phyloP scores from a whole-genome alignment of 37 sponge, comb jelly and placozoan genomes.

The Diacarnus erythraeanus region DNA sequence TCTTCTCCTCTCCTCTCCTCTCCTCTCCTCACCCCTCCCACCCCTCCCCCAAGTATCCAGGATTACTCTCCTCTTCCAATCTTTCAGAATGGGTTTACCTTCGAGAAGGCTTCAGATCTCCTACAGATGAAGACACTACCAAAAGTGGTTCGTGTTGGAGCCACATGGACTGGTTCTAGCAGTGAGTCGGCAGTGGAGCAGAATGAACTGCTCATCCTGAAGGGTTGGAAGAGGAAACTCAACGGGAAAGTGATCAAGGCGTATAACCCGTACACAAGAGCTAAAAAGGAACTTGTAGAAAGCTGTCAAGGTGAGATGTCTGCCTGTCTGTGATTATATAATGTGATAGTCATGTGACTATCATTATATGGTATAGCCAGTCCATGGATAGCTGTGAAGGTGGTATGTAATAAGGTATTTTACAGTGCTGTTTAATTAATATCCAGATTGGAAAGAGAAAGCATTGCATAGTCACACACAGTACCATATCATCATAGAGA shows the following conservation, averaged over 20 bases:
- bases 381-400: too few species aligned
- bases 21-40: neutral
- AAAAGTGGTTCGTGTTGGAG: slow-evolving; percentile 24
- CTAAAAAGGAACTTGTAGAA: slow-evolving; percentile 44
- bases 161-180: slow-evolving; percentile 8
- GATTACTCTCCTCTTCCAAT: neutral
- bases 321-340: too few species aligned
- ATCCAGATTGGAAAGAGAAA: neutral
- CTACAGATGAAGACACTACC: slow-evolving; percentile 39
- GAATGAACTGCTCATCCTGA: slow-evolving; percentile 47
- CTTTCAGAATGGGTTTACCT: slow-evolving; percentile 15
- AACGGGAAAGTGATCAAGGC: slow-evolving; percentile 30
- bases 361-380: too few species aligned
- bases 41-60: neutral
- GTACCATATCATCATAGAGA: too few species aligned
- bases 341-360: too few species aligned
- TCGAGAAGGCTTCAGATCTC: slow-evolving; percentile 47
- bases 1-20: neutral
- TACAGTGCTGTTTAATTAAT: too few species aligned
- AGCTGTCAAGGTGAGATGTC: slow-evolving; percentile 31
- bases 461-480: too few species aligned
- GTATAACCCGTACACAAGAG: slow-evolving; percentile 10
- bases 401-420: too few species aligned
- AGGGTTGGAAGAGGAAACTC: slow-evolving; percentile 4
- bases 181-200: slow-evolving; percentile 25